A percentile compares a stretch with the other conserved stretches of the same genome.
Evolutionary conservation across 2,888 invertebrate genomes (phyloP).

Genomic region (Microctonus aethiopoides): DNA sequence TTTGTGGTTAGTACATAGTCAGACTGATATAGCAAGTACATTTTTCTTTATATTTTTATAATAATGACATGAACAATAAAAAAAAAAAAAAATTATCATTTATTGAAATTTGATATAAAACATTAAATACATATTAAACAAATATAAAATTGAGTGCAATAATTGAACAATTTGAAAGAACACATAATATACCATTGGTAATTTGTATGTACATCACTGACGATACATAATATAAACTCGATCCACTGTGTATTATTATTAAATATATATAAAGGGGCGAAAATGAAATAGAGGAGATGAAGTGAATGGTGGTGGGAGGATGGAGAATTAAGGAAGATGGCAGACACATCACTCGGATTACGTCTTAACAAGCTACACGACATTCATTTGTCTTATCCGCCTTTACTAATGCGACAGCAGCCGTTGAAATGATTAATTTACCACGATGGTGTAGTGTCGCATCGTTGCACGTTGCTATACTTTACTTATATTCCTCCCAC

Average conservation of each 20-base stretch:
- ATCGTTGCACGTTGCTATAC: neutral
- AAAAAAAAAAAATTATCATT: no score
- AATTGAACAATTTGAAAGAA: no score
- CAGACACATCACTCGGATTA: constrained; percentile 64
- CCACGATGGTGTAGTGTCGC: constrained; percentile 33
- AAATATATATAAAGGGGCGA: constrained; percentile 27
- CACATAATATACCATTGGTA: no score
- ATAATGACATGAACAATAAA: no score
- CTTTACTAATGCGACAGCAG: constrained; percentile 65
- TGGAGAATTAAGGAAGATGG: constrained; percentile 44
- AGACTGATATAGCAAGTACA: no score
- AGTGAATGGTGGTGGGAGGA: constrained; percentile 31
- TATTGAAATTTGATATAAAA: no score
- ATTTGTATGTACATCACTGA: no score
- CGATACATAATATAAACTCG: no score
- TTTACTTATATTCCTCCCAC: neutral
- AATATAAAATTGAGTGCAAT: no score
- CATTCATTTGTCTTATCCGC: constrained; percentile 68
- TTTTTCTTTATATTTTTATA: no score
- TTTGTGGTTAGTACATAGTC: no score
- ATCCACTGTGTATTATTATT: neutral
- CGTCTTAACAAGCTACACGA: constrained; percentile 66
- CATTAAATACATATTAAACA: no score
- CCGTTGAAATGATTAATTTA: constrained; percentile 67
- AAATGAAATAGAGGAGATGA: constrained; percentile 36